Percentiles rank a stretch among this genome's conserved stretches.
phyloP scores from a whole-genome alignment of 2,113 vertebrate genomes.

The human region GRCh38 chr2:231892001-231892500 shows the following conservation, averaged over 20 bases:
- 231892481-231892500: constrained; percentile 4
- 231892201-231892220: constrained; percentile 46
- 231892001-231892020: neutral
- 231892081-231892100: neutral
- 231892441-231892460: neutral
- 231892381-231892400: neutral
- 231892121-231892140: neutral
- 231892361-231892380: constrained; percentile 2
- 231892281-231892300: neutral
- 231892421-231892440: neutral
- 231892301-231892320: neutral
- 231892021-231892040: constrained; percentile 2
- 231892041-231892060: neutral
- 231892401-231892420: neutral
- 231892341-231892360: constrained; percentile 35
- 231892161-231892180: neutral
- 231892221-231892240: constrained; percentile 33
- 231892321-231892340: neutral
- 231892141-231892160: neutral
- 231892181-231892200: neutral
- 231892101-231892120: neutral
- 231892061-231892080: neutral
- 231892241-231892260: constrained; percentile 32
- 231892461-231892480: neutral
- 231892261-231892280: constrained; percentile 33